phyloP scores from a whole-genome alignment of 2,888 invertebrate genomes.

The Hyppa rectilinea region DNA sequence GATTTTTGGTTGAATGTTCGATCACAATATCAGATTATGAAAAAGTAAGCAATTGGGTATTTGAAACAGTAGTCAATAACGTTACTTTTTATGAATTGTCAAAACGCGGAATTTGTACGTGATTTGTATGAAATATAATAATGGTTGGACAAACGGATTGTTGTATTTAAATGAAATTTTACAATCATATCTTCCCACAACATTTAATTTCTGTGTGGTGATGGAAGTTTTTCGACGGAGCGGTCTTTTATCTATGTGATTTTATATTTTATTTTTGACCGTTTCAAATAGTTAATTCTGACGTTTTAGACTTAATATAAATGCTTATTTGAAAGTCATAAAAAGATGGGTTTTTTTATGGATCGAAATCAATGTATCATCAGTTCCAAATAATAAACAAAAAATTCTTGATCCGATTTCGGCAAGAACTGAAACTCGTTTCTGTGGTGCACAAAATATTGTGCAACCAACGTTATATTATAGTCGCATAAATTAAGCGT shows the following conservation, averaged over 20 bases:
- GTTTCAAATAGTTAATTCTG: no score
- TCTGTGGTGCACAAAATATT: slow-evolving; percentile 26
- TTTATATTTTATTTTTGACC: no score
- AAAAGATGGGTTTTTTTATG: not conserved
- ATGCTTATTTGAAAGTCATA: not conserved
- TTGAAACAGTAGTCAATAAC: no score
- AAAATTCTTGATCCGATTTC: slow-evolving; percentile 18
- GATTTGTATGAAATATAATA: no score
- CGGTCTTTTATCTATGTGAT: no score
- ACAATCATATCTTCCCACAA: no score
- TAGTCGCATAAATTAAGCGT: slow-evolving; percentile 35
- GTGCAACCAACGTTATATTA: slow-evolving; percentile 31
- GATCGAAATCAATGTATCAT: slow-evolving; percentile 5
- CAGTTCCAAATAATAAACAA: not conserved
- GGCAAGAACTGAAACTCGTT: slow-evolving; percentile 17
- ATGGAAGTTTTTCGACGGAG: no score
- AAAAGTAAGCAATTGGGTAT: not conserved
- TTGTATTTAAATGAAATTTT: no score
- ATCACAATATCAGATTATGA: not conserved
- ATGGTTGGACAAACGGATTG: no score
- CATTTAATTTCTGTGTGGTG: no score
- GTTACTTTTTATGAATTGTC: no score
- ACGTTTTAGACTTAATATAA: not conserved
- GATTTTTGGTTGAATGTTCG: not conserved
- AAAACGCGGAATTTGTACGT: no score